phyloP scores from a whole-genome alignment of 2,797 vertebrate genomes.

The Gymnodraco acuticeps region DNA sequence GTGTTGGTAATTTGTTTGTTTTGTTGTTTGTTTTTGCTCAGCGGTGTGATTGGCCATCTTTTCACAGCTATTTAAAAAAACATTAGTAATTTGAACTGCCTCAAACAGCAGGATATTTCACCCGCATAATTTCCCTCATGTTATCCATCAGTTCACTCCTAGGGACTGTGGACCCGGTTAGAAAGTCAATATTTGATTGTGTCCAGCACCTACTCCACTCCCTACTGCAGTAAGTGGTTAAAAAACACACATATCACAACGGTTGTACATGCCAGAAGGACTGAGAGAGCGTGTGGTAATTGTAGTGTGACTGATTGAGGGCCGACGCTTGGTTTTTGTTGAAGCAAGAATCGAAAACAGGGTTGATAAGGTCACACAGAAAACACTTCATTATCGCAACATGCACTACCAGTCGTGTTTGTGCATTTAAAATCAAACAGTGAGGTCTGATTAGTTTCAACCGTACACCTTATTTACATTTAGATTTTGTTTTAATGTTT shows the following conservation, averaged over 20 bases:
- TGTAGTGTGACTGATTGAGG: conserved; percentile 49
- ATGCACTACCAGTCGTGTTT: conserved; percentile 36
- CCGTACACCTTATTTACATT: background rate
- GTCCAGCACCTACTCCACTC: background rate
- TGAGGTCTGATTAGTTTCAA: conserved; percentile 25
- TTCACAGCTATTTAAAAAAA: background rate
- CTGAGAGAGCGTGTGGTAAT: conserved; percentile 30
- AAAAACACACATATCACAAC: conserved; percentile 11
- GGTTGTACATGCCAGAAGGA: conserved; percentile 13
- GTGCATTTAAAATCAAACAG: conserved; percentile 26
- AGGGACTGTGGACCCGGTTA: background rate
- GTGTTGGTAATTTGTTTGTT: background rate
- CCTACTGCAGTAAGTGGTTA: conserved; percentile 16
- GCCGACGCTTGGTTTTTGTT: conserved; percentile 11
- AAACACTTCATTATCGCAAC: conserved; percentile 59
- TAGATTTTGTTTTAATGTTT: background rate
- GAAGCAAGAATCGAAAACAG: conserved; percentile 25
- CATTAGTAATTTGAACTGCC: background rate
- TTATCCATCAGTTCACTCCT: conserved; percentile 38
- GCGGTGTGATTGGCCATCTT: background rate
- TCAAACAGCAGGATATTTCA: conserved; percentile 19
- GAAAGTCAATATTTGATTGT: conserved; percentile 50
- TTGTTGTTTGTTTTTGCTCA: conserved; percentile 12
- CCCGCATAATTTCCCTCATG: conserved; percentile 30
- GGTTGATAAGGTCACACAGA: conserved; percentile 44